Base-by-base conservation (phyloP, 2,888 invertebrate genomes). In the Rapana venosa region DNA sequence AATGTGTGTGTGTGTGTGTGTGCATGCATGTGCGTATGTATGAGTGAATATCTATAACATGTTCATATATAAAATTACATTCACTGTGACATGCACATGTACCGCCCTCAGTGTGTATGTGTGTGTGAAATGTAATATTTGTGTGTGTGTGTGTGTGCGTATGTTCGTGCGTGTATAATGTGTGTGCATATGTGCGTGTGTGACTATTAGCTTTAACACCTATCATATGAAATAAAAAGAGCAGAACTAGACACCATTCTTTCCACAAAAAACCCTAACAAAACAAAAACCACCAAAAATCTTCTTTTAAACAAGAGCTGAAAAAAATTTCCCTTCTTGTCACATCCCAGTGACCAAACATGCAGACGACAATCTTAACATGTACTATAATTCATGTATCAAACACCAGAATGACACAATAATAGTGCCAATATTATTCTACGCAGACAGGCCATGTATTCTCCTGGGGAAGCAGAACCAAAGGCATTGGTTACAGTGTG, bases 61-160 rank as follows among this genome's bases (percentile, higher is more conserved):
- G 47, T 47, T 47, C 47, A 47, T 47, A 47, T 2, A 47, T 47
- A n/a, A n/a, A n/a, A 47, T 47, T 8, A 47, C 47, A 47, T 47
- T 47, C 47, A 5, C 47, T 47, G 47, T 47, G 8, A 2, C 47
- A 47, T 47, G 47, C 47, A 47, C 47, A 5, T 47, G 47, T 47
- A 47, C 47, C 2, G 8, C 47, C 47, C 47, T 47, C 8, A 8
- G 47, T 47, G 47, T 47, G 47, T 47, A 47, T 8, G 47, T 47
- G 47, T 47, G 2, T 47, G 47, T 47, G 47, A 47, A 47, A 47
- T 47, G 47, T 47, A 47, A n/a, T 47, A 47, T 47, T 47, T 79
- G 79, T 79, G 79, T 22, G 30, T 79, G 79, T 79, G 79, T 79
- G 79, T 79, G 79, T 79, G 79, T 79, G 79, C 22, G 79, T 79